phyloP scores from a whole-genome alignment of 2,113 vertebrate genomes.

The Calypte anna region DNA sequence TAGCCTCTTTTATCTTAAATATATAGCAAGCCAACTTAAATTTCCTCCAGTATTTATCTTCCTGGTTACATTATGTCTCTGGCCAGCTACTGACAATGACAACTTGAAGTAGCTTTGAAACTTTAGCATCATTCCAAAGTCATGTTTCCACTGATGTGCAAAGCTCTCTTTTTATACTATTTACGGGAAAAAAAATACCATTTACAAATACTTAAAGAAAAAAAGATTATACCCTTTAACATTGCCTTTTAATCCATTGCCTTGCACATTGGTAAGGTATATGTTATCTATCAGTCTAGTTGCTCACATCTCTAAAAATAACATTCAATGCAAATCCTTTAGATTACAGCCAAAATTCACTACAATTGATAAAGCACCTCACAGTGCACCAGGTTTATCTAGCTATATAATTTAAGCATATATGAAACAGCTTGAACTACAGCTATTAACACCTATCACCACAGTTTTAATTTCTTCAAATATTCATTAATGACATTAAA shows the following conservation, averaged over 20 bases:
- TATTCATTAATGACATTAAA: conserved; percentile 1
- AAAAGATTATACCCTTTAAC: neutral
- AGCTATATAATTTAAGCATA: neutral
- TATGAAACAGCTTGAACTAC: neutral
- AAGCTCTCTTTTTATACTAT: neutral
- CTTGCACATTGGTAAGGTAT: neutral
- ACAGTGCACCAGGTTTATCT: neutral
- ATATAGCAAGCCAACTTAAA: neutral
- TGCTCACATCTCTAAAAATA: neutral
- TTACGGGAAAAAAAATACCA: neutral
- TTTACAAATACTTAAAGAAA: neutral
- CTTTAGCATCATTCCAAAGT: neutral
- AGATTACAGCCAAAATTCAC: neutral
- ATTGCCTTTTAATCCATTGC: neutral
- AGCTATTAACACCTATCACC: neutral
- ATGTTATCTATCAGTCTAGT: neutral
- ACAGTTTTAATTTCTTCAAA: neutral
- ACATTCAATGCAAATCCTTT: neutral
- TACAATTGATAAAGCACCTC: neutral
- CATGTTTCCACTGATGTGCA: neutral
- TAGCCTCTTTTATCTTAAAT: neutral
- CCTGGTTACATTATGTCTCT: neutral
- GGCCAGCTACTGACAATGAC: neutral
- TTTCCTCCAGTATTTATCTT: conserved; percentile 13
- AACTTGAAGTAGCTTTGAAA: neutral